phyloP scores from a whole-genome alignment of 2,113 vertebrate species.

The Pica pica region DNA sequence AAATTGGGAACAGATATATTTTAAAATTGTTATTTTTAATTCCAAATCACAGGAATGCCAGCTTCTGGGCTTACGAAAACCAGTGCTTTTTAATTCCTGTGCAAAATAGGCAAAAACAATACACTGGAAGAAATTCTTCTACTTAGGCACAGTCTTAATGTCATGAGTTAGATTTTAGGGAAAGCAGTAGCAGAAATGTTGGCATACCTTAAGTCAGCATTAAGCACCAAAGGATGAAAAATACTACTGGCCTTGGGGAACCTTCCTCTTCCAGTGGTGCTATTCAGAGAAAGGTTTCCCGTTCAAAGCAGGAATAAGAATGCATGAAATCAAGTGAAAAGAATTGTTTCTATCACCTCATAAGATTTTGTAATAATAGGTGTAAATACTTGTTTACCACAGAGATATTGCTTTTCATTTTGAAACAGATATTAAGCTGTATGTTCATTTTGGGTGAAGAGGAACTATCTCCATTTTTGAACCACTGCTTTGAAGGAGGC shows the following conservation, averaged over 20 bases:
- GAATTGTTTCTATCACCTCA: background rate
- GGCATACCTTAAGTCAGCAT: background rate
- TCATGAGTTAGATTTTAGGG: background rate
- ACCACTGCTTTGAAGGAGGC: background rate
- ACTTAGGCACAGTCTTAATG: background rate
- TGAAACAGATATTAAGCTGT: background rate
- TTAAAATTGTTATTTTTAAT: background rate
- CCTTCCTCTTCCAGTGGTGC: background rate
- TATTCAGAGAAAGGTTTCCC: background rate
- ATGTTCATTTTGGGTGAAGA: background rate
- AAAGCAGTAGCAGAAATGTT: background rate
- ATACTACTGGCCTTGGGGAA: background rate
- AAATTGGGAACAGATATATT: background rate
- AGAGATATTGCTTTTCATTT: background rate
- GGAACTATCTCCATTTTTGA: background rate
- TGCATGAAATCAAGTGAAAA: background rate
- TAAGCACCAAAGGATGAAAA: background rate
- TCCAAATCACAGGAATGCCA: background rate
- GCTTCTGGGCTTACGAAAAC: background rate
- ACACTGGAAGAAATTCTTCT: background rate
- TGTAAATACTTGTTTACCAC: background rate
- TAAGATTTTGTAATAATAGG: background rate
- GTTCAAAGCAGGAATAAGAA: background rate
- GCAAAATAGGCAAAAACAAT: background rate
- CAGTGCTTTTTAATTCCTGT: background rate